These are phyloP conservation scores for Harpalus rufipes DNA, from an alignment of 2,888 invertebrate species.

Conservation along the genomic window DNA sequence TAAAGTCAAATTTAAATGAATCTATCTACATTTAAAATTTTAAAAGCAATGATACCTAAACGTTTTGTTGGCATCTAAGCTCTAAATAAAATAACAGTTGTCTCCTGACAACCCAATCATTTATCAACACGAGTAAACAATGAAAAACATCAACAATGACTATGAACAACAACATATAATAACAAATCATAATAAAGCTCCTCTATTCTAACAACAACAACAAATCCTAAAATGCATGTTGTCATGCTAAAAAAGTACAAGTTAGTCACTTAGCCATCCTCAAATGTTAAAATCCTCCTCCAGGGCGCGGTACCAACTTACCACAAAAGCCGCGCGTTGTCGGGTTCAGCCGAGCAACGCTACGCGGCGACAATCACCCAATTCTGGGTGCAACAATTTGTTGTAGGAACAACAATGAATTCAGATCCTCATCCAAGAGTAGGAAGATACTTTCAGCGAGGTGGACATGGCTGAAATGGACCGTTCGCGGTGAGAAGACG, in stretches of 20 bases:
- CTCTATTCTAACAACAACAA: conserved; percentile 58
- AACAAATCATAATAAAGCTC: conserved; percentile 53
- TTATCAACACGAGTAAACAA: conserved; percentile 32
- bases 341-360: conserved; percentile 59
- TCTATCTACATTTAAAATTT: not conserved
- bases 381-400: conserved; percentile 63
- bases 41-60: not conserved
- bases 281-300: conserved; percentile 54
- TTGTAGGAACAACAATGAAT: conserved; percentile 38
- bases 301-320: conserved; percentile 48
- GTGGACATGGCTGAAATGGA: conserved; percentile 60
- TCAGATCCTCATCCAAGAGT: conserved; percentile 5
- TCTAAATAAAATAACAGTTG: conserved; percentile 29
- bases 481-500: conserved; percentile 57
- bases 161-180: conserved; percentile 30
- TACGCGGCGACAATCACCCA: conserved; percentile 55
- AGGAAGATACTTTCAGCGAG: conserved; percentile 45
- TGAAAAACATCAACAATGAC: conserved; percentile 10
- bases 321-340: conserved; percentile 52
- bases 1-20: not conserved
- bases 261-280: conserved; percentile 48
- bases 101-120: not conserved
- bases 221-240: conserved; percentile 53
- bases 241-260: conserved; percentile 51
- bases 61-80: conserved; percentile 3